Base-by-base conservation (phyloP, 1,140 invertebrate genomes). In the Apis florea region DNA sequence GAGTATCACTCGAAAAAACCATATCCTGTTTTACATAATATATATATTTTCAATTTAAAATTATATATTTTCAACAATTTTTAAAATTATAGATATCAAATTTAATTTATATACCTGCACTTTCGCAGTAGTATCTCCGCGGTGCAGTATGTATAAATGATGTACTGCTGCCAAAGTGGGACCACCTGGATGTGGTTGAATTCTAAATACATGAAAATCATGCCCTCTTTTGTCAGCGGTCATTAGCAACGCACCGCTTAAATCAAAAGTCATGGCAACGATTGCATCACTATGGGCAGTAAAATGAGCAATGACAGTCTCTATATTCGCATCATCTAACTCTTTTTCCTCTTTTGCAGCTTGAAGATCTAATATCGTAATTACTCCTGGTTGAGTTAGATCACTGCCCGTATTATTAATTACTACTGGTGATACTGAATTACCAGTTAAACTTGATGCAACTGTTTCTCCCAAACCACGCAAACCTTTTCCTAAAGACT, bases 161-260 rank as follows among this genome's bases (percentile, higher is more conserved):
- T 99, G 98, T 40, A 99, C 98, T 6, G 98, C 96, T 12, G 98
- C 97, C 64, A 98, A 93, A 24, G 96, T 96, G 40, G 98, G 96
- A 1, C 97, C 97, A 54, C 96, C 96, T 1, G 98, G 98, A 95
- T 99, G 98, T 0, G 98, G 97, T 90, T 98, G 97, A 85, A 99
- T 96, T 82, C 97, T 95, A 93, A 99, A 99, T 67, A 99, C 95
- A 93, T 99, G 97, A 93, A 99, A 99, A 90, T 98, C 97, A 90
- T 99, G 98, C 0, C 98, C 98, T n/a, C 97, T 94, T 83, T 96
- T 96, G 93, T 99, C 98, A 1, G 98, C 97, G 2, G 98, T 99
- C 72, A 99, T 94, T 40, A 99, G 94, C 67, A 99, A 92, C 91
- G 97, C 96, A 15, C 99, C 99, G 78, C 97, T 98, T 10, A 96